These are phyloP conservation scores for Harpalus rufipes DNA, from an alignment of 2,888 invertebrate species.

Conservation along the genomic window DNA sequence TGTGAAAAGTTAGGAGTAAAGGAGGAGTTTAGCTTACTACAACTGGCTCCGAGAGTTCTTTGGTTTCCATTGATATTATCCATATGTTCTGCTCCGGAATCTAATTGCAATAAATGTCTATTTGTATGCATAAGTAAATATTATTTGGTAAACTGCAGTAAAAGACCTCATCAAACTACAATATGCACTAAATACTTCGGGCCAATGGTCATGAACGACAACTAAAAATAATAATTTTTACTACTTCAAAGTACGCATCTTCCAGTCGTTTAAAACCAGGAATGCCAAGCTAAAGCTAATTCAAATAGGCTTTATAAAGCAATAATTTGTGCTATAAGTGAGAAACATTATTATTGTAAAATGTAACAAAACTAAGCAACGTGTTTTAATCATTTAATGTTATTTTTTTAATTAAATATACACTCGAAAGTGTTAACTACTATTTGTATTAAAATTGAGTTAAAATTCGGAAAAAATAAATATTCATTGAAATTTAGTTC, in stretches of 20 bases:
- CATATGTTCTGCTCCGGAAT: constrained; percentile 57
- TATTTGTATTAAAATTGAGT: background rate
- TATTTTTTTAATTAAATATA: background rate
- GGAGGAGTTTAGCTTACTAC: constrained; percentile 51
- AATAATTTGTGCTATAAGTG: constrained; percentile 48
- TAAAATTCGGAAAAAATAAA: constrained; percentile 1
- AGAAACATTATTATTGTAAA: constrained; percentile 32
- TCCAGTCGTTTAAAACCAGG: constrained; percentile 68
- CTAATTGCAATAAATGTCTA: constrained; percentile 60
- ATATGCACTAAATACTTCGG: constrained; percentile 63
- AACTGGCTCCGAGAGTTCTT: constrained; percentile 60
- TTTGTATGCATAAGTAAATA: constrained; percentile 2
- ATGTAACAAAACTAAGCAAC: constrained; percentile 29
- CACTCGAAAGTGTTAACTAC: background rate
- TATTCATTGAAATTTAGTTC: background rate
- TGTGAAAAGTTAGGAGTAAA: constrained; percentile 27
- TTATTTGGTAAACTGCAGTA: constrained; percentile 60
- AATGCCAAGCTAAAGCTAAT: constrained; percentile 66
- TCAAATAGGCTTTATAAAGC: constrained; percentile 56
- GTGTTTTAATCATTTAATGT: constrained; percentile 10
- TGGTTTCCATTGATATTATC: constrained; percentile 55
- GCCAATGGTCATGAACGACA: constrained; percentile 67
- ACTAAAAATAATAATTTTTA: constrained; percentile 66
- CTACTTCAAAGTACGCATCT: constrained; percentile 61
- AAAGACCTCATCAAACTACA: constrained; percentile 65